Conservation (phyloP, 2,888 invertebrate species). For the Cosmopolites sordidus region DNA sequence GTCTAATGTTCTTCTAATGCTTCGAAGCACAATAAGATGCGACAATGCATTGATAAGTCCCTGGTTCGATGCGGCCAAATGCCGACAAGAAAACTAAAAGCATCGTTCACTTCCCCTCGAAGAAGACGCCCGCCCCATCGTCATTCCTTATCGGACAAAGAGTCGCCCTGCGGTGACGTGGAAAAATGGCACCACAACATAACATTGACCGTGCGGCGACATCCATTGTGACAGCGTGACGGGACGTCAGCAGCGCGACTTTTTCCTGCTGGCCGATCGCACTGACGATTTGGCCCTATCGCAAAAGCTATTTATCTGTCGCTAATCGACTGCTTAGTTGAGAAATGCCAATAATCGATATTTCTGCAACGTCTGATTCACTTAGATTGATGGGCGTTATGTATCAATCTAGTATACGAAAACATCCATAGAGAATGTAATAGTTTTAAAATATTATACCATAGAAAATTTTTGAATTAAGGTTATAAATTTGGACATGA, state of each 20-base stretch:
- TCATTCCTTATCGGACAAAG: constrained; percentile 44
- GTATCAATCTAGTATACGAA: no score
- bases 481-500: no score
- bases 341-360: no score
- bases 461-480: no score
- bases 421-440: no score
- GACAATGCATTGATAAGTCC: neutral
- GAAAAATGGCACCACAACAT: constrained; percentile 48
- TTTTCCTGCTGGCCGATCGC: neutral
- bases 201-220: constrained; percentile 45
- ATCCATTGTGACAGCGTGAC: constrained; percentile 40
- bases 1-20: neutral
- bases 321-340: no score
- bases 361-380: no score
- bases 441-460: no score
- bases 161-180: constrained; percentile 48
- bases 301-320: no score
- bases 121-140: constrained; percentile 25
- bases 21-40: neutral
- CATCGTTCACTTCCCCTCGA: neutral
- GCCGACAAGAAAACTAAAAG: neutral
- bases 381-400: no score
- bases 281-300: no score
- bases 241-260: constrained; percentile 24
- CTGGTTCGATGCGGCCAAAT: neutral